Base-by-base conservation (phyloP, 2,888 invertebrate genomes). In the Drosophila nigricruria region DNA sequence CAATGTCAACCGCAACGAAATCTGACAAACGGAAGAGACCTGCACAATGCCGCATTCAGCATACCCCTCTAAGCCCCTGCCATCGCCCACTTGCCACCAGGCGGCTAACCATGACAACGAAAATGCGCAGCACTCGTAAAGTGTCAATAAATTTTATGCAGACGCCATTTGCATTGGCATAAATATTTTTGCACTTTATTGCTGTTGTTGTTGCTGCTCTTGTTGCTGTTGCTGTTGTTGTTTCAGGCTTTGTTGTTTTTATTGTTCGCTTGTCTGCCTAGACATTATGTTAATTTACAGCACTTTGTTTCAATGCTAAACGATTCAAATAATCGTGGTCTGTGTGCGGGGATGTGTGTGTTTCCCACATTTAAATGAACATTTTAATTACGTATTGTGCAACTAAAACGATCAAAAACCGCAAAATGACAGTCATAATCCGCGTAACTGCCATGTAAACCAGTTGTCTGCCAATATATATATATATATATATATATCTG, bases 131-230 rank as follows among this genome's bases (percentile, higher is more conserved):
- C 64, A 56, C 56, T 64, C 38, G 69, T 54, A 75, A 88, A 87
- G 88, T 90, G 87, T 87, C 89, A 89, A 87, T 87, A 90, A 87
- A 87, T 87, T 90, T 89, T 73, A 89, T 87, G 90, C 87, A 87
- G 89, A 73, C 78, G 79, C 77, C 89, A 90, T 90, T 90, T 87
- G 76, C 82, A 89, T 84, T 72, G 70, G 65, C 77, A 85, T 89
- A 88, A 74, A 85, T 79, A 67, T 81, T 84, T 82, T 85, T 74
- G 74, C 74, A 70, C 63, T 61, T 66, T 60, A 20, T 32, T 49
- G 32, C 32, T 49, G 49, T 20, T 8, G 8, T 30, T 18, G 18
- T 49, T 30, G n/a, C 18, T 64, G 40, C 27, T 64, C 42, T 34
- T 50, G 47, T 59, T 59, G 18, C 5, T 42, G 12, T 42, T 20